These are phyloP conservation scores for Trididemnum clinides DNA, from an alignment of 23 tunicate genomes.

Conservation along the genomic window DNA sequence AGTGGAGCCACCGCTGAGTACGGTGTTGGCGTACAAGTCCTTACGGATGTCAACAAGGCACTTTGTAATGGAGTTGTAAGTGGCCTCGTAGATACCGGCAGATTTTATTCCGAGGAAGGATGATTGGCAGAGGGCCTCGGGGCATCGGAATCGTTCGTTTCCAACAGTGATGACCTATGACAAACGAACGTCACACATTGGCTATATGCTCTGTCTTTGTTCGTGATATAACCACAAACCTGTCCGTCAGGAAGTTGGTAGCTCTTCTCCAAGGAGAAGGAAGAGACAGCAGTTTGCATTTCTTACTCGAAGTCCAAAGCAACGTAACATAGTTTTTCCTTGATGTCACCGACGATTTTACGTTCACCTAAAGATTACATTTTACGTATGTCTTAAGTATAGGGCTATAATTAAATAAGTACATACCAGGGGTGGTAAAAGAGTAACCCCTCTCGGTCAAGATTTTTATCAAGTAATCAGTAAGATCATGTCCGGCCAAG, in stretches of 20 bases:
- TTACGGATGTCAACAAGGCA: constrained; percentile 95
- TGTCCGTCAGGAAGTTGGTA: constrained; percentile 79
- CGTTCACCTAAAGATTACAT: constrained; percentile 44
- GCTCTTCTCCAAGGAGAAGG: constrained; percentile 64
- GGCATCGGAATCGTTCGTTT: constrained; percentile 96
- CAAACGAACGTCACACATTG: not conserved
- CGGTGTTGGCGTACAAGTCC: constrained; percentile 97
- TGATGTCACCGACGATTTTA: constrained; percentile 82
- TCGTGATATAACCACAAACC: not conserved
- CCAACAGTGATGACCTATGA: constrained; percentile 86
- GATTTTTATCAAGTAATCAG: constrained; percentile 75
- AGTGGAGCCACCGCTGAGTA: constrained; percentile 90
- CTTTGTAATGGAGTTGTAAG: constrained; percentile 94
- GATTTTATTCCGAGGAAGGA: constrained; percentile 94
- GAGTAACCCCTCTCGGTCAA: constrained; percentile 78
- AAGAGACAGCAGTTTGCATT: constrained; percentile 71
- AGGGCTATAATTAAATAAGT: no score
- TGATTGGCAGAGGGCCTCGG: constrained; percentile 94
- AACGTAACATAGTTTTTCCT: constrained; percentile 73
- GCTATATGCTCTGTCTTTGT: not conserved
- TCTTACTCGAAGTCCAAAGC: constrained; percentile 87
- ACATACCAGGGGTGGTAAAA: constrained; percentile 66
- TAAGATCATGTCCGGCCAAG: constrained; percentile 69
- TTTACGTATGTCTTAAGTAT: not conserved
- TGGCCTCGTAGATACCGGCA: constrained; percentile 93